phyloP scores from a whole-genome alignment of 2,797 vertebrate genomes.

The Synaphobranchus kaupii region DNA sequence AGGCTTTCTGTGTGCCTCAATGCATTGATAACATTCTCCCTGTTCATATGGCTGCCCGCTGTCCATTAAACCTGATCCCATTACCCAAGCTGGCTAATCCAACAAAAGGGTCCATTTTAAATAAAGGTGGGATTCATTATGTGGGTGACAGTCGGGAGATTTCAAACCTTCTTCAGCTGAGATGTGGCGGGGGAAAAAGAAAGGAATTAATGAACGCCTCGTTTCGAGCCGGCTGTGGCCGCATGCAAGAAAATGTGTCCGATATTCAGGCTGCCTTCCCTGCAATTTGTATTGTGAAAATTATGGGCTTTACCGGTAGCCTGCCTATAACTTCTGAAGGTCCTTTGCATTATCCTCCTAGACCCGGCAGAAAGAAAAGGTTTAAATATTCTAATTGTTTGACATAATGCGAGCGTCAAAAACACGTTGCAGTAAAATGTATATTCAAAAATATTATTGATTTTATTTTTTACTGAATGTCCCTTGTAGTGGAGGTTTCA shows the following conservation, averaged over 20 bases:
- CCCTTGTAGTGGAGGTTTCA: neutral
- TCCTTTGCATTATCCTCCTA: neutral
- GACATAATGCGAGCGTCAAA: too few relatives aligned
- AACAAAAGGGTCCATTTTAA: constrained; percentile 37
- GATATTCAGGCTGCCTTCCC: neutral
- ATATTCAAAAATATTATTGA: neutral
- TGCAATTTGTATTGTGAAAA: neutral
- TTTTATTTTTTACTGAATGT: neutral
- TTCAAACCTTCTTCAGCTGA: constrained; percentile 23
- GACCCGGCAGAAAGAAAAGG: neutral
- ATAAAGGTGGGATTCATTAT: constrained; percentile 49
- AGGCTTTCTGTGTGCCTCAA: constrained; percentile 32
- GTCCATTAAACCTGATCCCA: constrained; percentile 42
- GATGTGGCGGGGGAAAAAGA: neutral
- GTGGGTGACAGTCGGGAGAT: constrained; percentile 28
- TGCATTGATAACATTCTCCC: constrained; percentile 42
- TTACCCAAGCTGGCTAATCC: constrained; percentile 27
- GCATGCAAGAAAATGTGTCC: neutral
- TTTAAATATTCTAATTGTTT: too few relatives aligned
- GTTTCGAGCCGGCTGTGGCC: neutral
- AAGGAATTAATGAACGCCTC: neutral
- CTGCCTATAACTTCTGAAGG: too few relatives aligned
- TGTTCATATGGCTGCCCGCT: constrained; percentile 13
- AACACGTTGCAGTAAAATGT: neutral
- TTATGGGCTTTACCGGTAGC: too few relatives aligned